Evolutionary conservation across 2,888 invertebrate genomes (phyloP), one percentile per base, ranked within the genome.

Genomic region (Allacma fusca): DNA sequence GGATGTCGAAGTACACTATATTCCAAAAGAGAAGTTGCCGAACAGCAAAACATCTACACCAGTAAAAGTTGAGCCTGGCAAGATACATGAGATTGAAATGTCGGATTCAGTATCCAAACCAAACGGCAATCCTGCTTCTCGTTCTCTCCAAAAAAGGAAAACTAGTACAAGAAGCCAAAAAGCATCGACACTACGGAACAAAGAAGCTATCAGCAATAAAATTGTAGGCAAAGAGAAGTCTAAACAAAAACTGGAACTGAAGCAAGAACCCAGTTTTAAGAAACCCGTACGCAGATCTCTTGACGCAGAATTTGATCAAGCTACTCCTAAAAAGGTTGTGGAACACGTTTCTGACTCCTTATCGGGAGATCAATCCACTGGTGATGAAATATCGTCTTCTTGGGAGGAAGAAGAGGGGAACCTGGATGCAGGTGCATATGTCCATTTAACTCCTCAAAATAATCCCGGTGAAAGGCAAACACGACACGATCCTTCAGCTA

Each of bases 301-400:
- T 19, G 26, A 64, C 23, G 34, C 73, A 40, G 64, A 74, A 74
- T 74, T 74, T 40, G 64, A 74, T 40, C 21, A 74, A 34, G 43
- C 43, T 5, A 74, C 73, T 2, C 64, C 73, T 5, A 62, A 24
- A 12, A 26, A 21, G 23, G 28, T 26, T 21, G 57, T 69, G 21
- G 40, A 69, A 13, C 34, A 24, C 23, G 16, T 5, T 21, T 1
- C 19, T 13, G 29, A 29, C 26, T 29, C 28, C n/a, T 13, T 19
- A 24, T 23, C 23, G 19, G 67, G 16, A 26, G 67, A 28, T 40
- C 7, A 40, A 40, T 7, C 59, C 7, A 59, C 59, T 19, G 59
- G 59, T 7, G 59, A 59, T 40, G 62, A 64, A n/a, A 24, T 34
- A 0, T 64, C 64, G 9, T 74, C 64, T 2, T 64, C 73, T 9